Evolutionary conservation across 2,888 invertebrate genomes (phyloP).

Genomic region (Penaeus monodon): DNA sequence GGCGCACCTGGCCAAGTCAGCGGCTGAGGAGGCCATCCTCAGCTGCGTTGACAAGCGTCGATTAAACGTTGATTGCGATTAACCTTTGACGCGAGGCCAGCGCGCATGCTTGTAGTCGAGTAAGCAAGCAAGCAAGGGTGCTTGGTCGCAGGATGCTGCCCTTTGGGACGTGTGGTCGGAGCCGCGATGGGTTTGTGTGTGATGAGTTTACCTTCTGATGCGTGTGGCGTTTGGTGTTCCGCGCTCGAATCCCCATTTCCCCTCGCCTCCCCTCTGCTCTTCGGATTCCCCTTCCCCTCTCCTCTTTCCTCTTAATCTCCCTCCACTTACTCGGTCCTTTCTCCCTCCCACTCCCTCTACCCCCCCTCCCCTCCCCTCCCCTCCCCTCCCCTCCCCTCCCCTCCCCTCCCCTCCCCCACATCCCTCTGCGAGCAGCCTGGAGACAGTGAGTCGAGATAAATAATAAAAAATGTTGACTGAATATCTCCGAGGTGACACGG

Average conservation of each 20-base stretch:
- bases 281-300: not conserved
- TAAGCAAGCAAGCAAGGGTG: too few relatives aligned
- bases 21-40: conserved; percentile 26
- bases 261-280: too few relatives aligned
- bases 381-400: not conserved
- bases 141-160: too few relatives aligned
- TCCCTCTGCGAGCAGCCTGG: not conserved
- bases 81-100: too few relatives aligned
- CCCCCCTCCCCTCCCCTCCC: not conserved
- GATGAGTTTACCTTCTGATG: conserved; percentile 19
- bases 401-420: not conserved
- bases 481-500: not conserved
- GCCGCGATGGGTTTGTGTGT: not conserved
- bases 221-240: not conserved
- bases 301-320: not conserved
- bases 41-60: not conserved
- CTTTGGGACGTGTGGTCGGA: too few relatives aligned
- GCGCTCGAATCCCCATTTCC: too few relatives aligned
- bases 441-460: not conserved
- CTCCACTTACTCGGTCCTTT: not conserved
- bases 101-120: too few relatives aligned
- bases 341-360: not conserved
- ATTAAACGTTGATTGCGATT: too few relatives aligned
- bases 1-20: not conserved
- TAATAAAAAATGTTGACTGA: not conserved